phyloP scores from a whole-genome alignment of 2,113 vertebrate genomes.

The Andinoacara biseriatus region DNA sequence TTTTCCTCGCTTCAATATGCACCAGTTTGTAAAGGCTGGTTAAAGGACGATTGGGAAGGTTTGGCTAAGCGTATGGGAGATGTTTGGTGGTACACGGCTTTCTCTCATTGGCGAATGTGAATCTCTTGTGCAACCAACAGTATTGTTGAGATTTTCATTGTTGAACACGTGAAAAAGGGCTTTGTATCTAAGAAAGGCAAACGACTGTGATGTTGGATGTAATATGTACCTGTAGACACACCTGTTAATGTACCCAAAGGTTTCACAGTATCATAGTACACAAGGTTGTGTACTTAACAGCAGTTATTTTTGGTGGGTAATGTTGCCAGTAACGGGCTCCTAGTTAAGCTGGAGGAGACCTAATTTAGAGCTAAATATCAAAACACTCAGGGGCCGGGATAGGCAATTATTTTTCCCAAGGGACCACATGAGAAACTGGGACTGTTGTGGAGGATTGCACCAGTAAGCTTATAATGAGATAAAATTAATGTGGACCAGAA shows the following conservation, averaged over 20 bases:
- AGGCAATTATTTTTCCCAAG: not conserved
- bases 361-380: conserved; percentile 74
- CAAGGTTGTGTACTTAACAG: conserved; percentile 42
- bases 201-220: conserved; percentile 66
- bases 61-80: not conserved
- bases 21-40: conserved; percentile 44
- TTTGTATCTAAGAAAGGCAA: conserved; percentile 65
- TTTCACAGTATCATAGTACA: conserved; percentile 40
- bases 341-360: conserved; percentile 2
- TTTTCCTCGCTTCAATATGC: conserved; percentile 50
- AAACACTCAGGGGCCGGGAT: conserved; percentile 62
- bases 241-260: conserved; percentile 51
- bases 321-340: conserved; percentile 20
- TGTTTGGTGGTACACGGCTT: not conserved
- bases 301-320: not conserved
- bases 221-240: conserved; percentile 53
- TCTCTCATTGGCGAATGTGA: conserved; percentile 56
- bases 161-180: conserved; percentile 72
- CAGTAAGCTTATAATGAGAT: not conserved
- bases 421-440: not conserved
- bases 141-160: conserved; percentile 29
- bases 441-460: not conserved
- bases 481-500: not conserved
- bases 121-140: conserved; percentile 41
- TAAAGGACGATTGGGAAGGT: not conserved